A percentile compares a stretch with the other conserved stretches of the same genome.
These are phyloP conservation scores for Sarcophilus harrisii DNA, from an alignment of 2,797 vertebrate species.

Conservation along the genomic window DNA sequence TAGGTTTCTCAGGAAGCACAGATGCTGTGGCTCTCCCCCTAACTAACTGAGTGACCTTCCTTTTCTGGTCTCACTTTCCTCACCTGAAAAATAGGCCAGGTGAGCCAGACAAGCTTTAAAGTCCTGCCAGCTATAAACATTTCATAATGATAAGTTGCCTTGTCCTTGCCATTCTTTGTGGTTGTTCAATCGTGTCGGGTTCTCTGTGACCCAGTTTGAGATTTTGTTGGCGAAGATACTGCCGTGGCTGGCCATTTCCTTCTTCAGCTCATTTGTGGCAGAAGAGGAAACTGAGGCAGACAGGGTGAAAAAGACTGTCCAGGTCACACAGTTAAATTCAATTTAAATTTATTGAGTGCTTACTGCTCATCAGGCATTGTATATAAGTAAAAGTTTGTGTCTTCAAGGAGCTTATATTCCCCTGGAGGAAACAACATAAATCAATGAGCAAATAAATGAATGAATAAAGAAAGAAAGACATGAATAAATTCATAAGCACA, in stretches of 20 bases:
- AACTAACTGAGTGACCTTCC: background rate
- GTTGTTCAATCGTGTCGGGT: background rate
- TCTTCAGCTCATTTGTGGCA: background rate
- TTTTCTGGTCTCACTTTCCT: background rate
- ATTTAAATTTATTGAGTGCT: background rate
- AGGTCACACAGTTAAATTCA: background rate
- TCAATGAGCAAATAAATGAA: background rate
- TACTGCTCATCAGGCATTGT: background rate
- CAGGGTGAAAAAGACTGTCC: background rate
- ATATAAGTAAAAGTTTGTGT: background rate
- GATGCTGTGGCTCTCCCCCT: background rate
- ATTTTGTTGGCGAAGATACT: background rate
- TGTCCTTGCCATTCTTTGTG: background rate
- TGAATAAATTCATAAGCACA: background rate
- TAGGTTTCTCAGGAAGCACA: background rate
- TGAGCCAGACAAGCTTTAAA: background rate
- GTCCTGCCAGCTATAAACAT: background rate
- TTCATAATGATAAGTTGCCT: background rate
- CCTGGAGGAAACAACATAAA: background rate
- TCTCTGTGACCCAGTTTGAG: background rate
- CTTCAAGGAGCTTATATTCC: background rate
- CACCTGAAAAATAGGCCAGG: background rate
- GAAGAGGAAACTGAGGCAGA: background rate
- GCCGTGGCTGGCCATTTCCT: background rate
- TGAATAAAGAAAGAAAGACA: background rate